phyloP scores from a whole-genome alignment of 2,888 invertebrate genomes.

The Holacanthella duospinosa region DNA sequence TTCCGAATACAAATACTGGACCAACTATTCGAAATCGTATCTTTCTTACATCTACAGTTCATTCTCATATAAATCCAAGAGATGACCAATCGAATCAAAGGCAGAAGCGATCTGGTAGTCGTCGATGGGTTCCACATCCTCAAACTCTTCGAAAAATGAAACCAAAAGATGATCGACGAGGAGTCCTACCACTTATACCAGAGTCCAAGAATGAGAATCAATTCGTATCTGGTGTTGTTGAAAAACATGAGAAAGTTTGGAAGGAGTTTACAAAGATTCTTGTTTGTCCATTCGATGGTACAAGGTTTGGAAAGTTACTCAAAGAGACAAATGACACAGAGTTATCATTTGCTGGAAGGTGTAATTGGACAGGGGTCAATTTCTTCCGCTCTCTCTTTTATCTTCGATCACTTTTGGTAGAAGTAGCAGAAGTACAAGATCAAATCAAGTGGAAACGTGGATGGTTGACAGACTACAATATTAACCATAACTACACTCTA shows the following conservation, averaged over 20 bases:
- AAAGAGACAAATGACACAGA: conserved; percentile 24
- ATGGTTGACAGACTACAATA: conserved; percentile 35
- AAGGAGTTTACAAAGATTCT: conserved; percentile 27
- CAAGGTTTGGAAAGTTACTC: conserved; percentile 8
- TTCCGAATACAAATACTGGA: conserved; percentile 21
- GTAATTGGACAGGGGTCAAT: conserved; percentile 35
- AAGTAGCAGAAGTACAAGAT: conserved; percentile 31
- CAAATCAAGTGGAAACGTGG: conserved; percentile 30
- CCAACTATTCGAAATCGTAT: conserved; percentile 30
- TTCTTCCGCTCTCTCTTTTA: conserved; percentile 35
- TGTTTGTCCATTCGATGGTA: conserved; percentile 20
- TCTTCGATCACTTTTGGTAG: conserved; percentile 27
- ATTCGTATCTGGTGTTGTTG: conserved; percentile 14
- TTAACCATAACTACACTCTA: conserved; percentile 34
- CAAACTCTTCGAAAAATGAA: conserved; percentile 23
- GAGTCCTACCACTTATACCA: neutral
- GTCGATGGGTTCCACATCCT: conserved; percentile 33
- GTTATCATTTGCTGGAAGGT: conserved; percentile 30
- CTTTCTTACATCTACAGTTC: conserved; percentile 19
- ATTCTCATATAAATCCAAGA: conserved; percentile 9
- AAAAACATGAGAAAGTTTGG: conserved; percentile 29
- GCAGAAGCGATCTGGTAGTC: neutral
- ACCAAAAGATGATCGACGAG: neutral
- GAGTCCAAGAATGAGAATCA: neutral
- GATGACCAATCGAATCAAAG: conserved; percentile 4